Conservation (phyloP, 1,140 invertebrate genomes). For the Leptinotarsa defecta region DNA sequence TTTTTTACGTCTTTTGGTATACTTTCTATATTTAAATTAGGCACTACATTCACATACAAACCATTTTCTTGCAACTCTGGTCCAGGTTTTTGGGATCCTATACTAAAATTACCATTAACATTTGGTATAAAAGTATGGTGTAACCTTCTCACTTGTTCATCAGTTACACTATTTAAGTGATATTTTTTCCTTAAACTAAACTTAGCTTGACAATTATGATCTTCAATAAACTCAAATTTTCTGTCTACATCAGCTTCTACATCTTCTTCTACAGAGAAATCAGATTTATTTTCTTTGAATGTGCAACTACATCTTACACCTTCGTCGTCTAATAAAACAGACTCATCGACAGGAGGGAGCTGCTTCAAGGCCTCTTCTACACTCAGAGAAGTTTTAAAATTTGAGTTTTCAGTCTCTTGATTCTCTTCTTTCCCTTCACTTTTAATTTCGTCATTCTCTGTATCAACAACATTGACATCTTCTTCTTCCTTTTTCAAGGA, state of each 20-base stretch:
- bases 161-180: conserved; percentile 36
- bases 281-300: conserved; percentile 44
- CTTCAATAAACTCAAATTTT: conserved; percentile 45
- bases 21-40: conserved; percentile 52
- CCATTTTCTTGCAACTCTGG: conserved; percentile 36
- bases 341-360: conserved; percentile 50
- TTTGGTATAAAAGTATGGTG: conserved; percentile 42
- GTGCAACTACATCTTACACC: conserved; percentile 42
- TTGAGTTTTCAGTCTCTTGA: conserved; percentile 40
- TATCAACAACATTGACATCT: conserved; percentile 26
- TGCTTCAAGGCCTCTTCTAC: conserved; percentile 48
- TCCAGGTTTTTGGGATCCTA: conserved; percentile 32
- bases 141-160: conserved; percentile 40
- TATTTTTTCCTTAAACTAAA: conserved; percentile 46
- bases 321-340: conserved; percentile 34
- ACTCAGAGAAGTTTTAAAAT: conserved; percentile 37
- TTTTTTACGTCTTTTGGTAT: conserved; percentile 46
- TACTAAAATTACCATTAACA: conserved; percentile 51
- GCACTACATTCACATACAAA: conserved; percentile 54
- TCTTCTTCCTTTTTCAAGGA: conserved; percentile 32
- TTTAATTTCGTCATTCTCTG: conserved; percentile 40
- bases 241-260: conserved; percentile 33
- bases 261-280: conserved; percentile 36
- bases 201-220: conserved; percentile 47
- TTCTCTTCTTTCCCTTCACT: conserved; percentile 38